Conservation (phyloP, 2,797 vertebrate genomes). For the Chloroceryle amazona region DNA sequence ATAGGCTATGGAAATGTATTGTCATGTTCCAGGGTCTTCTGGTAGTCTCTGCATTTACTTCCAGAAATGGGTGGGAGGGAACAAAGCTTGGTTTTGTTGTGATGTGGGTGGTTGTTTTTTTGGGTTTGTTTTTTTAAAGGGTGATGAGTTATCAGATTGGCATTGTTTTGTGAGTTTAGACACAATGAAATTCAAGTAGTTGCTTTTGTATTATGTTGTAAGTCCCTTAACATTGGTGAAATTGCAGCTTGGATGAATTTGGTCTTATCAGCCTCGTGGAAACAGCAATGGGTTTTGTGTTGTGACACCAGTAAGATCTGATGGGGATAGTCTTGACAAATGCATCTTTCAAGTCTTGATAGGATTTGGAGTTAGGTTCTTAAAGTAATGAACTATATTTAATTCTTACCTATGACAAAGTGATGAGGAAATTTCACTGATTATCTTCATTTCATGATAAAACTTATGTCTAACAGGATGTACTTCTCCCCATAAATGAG, state of each 20-base stretch:
- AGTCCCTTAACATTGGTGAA: not conserved
- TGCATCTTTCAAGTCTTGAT: not conserved
- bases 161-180: not conserved
- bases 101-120: not conserved
- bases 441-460: not conserved
- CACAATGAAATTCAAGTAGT: not conserved
- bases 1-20: not conserved
- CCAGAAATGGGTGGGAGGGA: not conserved
- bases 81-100: not conserved
- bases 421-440: not conserved
- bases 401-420: not conserved
- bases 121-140: not conserved
- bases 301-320: not conserved
- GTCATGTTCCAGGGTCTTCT: not conserved
- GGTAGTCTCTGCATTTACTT: not conserved
- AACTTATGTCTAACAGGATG: not conserved
- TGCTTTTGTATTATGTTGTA: not conserved
- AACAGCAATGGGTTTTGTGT: not conserved
- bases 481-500: not conserved
- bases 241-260: not conserved
- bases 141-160: not conserved
- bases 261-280: not conserved
- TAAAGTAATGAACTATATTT: not conserved
- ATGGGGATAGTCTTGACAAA: not conserved
- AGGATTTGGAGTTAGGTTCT: not conserved